A percentile compares a stretch with the other conserved stretches of the same genome.
phyloP scores from a whole-genome alignment of 1,140 invertebrate species.

The Hylyphantes graminicola region DNA sequence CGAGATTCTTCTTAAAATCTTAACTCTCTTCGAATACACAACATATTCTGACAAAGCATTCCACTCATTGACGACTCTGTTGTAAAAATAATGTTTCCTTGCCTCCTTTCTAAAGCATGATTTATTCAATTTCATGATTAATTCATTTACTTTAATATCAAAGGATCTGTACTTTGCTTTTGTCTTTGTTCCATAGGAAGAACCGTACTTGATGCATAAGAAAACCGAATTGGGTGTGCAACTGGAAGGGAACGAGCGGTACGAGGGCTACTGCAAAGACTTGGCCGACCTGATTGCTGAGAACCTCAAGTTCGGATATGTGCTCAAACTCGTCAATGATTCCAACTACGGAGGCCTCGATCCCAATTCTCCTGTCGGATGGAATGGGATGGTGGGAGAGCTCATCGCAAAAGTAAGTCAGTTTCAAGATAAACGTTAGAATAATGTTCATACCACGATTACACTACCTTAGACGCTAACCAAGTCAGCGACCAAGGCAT shows the following conservation, averaged over 20 bases:
- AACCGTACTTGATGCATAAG: slow-evolving; percentile 85
- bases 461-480: too few relatives aligned
- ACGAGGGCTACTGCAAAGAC: slow-evolving; percentile 95
- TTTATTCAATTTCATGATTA: too few relatives aligned
- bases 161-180: slow-evolving; percentile 37
- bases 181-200: slow-evolving; percentile 72
- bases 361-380: slow-evolving; percentile 80
- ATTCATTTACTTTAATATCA: background rate
- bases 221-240: slow-evolving; percentile 76
- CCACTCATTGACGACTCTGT: too few relatives aligned
- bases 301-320: slow-evolving; percentile 80
- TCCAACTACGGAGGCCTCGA: slow-evolving; percentile 86
- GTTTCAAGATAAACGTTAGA: background rate
- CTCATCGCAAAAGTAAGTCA: slow-evolving; percentile 86
- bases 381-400: slow-evolving; percentile 97
- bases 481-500: too few relatives aligned
- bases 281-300: slow-evolving; percentile 84
- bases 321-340: slow-evolving; percentile 78
- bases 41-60: too few relatives aligned
- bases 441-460: background rate
- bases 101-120: too few relatives aligned
- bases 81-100: too few relatives aligned
- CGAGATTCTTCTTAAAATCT: too few relatives aligned
- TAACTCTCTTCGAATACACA: too few relatives aligned
- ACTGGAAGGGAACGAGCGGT: slow-evolving; percentile 83